A percentile compares a stretch with the other conserved stretches of the same genome.
Conservation (phyloP, 1,140 invertebrate genomes). For the Odontomachus brunneus region DNA sequence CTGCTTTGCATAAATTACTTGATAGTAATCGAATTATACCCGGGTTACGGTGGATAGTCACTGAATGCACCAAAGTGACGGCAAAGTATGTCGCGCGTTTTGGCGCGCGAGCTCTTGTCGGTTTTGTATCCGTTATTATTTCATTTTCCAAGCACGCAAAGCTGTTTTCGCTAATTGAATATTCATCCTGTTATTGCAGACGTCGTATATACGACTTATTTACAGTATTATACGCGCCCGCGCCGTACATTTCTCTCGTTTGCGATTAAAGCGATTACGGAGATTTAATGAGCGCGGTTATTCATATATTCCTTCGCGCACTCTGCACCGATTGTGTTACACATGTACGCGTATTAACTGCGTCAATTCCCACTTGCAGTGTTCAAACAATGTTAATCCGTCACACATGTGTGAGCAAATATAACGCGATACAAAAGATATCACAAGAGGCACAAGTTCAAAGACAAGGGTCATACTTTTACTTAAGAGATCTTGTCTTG, state of each 20-base stretch:
- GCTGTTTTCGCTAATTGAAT: conserved; percentile 42
- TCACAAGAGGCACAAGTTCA: too few species aligned
- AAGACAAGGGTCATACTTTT: background rate
- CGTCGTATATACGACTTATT: conserved; percentile 37
- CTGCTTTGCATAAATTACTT: conserved; percentile 50
- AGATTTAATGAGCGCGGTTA: conserved; percentile 54
- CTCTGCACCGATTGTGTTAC: conserved; percentile 8
- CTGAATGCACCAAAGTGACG: conserved; percentile 1
- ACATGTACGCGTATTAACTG: conserved; percentile 1
- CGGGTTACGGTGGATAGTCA: conserved; percentile 14
- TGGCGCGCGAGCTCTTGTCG: background rate
- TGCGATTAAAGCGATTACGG: conserved; percentile 44
- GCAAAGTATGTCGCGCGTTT: conserved; percentile 13
- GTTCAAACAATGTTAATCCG: background rate
- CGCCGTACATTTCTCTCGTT: conserved; percentile 29
- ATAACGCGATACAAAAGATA: background rate
- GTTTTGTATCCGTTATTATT: conserved; percentile 16
- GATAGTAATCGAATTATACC: conserved; percentile 46
- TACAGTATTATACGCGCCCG: conserved; percentile 33
- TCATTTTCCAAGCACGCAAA: conserved; percentile 11
- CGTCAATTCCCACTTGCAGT: conserved; percentile 23
- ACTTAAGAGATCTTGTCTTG: background rate
- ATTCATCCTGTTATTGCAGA: conserved; percentile 46
- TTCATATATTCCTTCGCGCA: conserved; percentile 44
- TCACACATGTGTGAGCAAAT: background rate